Percentiles rank a stretch among this genome's conserved stretches.
Conservation (phyloP, 2,113 vertebrate genomes). For the Asarcornis scutulata region DNA sequence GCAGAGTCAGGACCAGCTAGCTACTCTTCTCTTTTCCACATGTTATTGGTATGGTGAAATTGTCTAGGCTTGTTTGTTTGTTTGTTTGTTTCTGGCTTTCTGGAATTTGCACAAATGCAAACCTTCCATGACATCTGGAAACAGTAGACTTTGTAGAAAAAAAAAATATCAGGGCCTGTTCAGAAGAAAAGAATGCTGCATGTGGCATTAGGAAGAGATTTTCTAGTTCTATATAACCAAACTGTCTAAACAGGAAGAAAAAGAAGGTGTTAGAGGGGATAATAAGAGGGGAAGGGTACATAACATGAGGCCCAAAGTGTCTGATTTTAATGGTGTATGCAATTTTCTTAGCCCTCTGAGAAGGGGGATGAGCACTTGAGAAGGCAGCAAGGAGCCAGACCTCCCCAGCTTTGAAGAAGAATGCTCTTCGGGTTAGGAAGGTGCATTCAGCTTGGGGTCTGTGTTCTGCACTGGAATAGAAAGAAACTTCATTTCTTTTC, state of each 20-base stretch:
- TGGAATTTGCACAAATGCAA: neutral
- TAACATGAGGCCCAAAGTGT: neutral
- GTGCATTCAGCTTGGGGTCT: neutral
- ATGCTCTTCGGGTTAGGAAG: neutral
- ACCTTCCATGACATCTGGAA: neutral
- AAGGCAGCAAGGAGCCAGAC: rapidly evolving
- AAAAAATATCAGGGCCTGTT: neutral
- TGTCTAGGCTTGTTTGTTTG: neutral
- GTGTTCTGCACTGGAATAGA: neutral
- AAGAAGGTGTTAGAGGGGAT: neutral
- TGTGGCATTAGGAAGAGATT: neutral
- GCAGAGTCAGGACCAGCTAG: neutral
- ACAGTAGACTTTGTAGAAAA: neutral
- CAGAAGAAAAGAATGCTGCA: neutral
- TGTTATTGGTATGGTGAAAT: neutral
- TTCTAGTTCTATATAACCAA: neutral
- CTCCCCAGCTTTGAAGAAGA: neutral
- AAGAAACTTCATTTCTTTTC: neutral
- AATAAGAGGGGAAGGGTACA: neutral
- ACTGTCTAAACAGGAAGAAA: neutral
- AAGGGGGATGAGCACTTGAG: neutral
- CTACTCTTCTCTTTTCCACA: neutral
- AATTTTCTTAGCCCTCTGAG: neutral
- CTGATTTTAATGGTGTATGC: neutral
- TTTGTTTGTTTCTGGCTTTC: neutral